Conservation (phyloP, 2,113 vertebrate genomes). For the Mustela nigripes region DNA sequence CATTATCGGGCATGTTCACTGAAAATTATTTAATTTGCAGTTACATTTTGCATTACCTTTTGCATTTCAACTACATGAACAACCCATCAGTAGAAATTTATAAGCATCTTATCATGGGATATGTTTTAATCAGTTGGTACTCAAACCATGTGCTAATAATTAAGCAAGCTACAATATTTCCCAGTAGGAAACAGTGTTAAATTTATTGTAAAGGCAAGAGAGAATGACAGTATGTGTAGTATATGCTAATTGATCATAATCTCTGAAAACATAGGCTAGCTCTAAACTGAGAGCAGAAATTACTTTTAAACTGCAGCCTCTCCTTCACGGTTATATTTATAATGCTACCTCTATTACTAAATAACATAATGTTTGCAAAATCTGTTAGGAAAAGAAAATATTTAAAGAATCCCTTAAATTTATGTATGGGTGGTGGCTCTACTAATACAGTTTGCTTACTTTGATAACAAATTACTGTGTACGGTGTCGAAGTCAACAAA, state of each 20-base stretch:
- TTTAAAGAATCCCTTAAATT: constrained; percentile 59
- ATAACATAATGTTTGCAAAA: constrained; percentile 1
- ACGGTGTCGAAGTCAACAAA: constrained; percentile 40
- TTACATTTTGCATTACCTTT: constrained; percentile 70
- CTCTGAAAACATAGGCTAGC: constrained; percentile 69
- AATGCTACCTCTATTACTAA: constrained; percentile 44
- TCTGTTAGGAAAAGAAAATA: not conserved
- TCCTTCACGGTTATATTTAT: constrained; percentile 5
- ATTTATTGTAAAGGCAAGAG: constrained; percentile 75
- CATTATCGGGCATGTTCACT: constrained; percentile 49
- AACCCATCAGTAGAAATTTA: constrained; percentile 70
- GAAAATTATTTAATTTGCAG: constrained; percentile 70
- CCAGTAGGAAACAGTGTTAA: constrained; percentile 65
- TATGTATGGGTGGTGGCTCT: constrained; percentile 19
- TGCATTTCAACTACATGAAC: constrained; percentile 70
- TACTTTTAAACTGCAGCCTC: constrained; percentile 44
- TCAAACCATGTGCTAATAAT: constrained; percentile 78
- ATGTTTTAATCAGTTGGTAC: constrained; percentile 79
- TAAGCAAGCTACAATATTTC: constrained; percentile 75
- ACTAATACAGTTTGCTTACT: constrained; percentile 47
- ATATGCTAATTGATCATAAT: constrained; percentile 77
- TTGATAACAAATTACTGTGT: constrained; percentile 28
- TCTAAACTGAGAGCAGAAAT: constrained; percentile 62
- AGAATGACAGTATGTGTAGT: constrained; percentile 58
- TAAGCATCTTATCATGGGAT: constrained; percentile 77